Evolutionary conservation across 2,113 vertebrate genomes (phyloP).

Genomic region (Phodopus roborovskii): DNA sequence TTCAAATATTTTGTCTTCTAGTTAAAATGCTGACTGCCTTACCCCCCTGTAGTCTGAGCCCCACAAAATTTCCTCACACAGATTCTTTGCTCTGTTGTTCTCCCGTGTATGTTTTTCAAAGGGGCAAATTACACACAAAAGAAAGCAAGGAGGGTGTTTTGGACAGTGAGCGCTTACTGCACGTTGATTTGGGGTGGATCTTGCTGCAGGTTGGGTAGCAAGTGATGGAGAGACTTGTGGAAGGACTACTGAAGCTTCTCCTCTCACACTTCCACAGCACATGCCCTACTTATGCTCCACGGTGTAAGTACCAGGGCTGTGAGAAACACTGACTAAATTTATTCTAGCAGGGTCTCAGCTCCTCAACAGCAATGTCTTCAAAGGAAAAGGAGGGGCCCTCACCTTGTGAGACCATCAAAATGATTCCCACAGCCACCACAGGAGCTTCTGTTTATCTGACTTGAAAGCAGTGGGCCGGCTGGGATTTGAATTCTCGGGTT

Average conservation of each 20-base stretch:
- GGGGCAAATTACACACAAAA: neutral
- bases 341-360: conserved; percentile 12
- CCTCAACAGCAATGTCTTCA: conserved; percentile 39
- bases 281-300: neutral
- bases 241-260: neutral
- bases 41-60: neutral
- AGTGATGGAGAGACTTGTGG: neutral
- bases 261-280: neutral
- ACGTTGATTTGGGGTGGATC: neutral
- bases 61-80: neutral
- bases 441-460: conserved; percentile 10
- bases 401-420: conserved; percentile 44
- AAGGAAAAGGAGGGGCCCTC: conserved; percentile 1
- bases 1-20: conserved; percentile 7
- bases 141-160: neutral
- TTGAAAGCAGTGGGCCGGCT: conserved; percentile 28
- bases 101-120: conserved; percentile 18
- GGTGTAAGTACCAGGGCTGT: neutral
- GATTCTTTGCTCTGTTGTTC: neutral
- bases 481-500: conserved; percentile 45
- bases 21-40: neutral
- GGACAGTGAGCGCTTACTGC: neutral
- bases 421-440: neutral
- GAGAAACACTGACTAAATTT: neutral
- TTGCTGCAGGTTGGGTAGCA: neutral